phyloP scores from a whole-genome alignment of 2,797 vertebrate genomes.

The Chelonia mydas region DNA sequence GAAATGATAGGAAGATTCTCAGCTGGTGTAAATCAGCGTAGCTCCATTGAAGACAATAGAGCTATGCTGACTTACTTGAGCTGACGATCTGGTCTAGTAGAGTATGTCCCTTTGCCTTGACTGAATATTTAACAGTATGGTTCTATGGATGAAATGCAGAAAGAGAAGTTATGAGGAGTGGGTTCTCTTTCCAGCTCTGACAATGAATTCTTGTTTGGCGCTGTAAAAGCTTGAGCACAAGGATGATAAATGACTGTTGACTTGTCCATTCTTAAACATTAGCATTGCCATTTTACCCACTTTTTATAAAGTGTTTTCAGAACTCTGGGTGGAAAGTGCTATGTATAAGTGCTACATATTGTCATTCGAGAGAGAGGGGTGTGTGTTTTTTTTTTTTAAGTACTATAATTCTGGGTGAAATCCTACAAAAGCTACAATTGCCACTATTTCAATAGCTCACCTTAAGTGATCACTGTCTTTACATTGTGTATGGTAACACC shows the following conservation, averaged over 20 bases:
- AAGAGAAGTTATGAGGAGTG: not conserved
- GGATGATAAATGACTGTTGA: not conserved
- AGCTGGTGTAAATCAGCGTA: not conserved
- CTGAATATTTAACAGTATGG: not conserved
- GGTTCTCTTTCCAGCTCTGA: not conserved
- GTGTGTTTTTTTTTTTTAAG: fast-evolving
- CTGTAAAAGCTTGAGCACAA: not conserved
- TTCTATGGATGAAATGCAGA: not conserved
- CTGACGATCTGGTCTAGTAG: fast-evolving
- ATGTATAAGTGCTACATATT: not conserved
- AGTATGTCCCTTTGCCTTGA: not conserved
- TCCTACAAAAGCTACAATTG: no score
- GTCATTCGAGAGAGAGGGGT: not conserved
- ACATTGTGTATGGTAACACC: no score
- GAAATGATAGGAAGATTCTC: not conserved
- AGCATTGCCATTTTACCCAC: not conserved
- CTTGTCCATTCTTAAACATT: not conserved
- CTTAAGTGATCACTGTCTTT: no score
- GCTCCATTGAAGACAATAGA: not conserved
- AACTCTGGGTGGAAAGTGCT: not conserved
- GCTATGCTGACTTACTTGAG: not conserved
- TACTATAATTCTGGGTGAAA: fast-evolving
- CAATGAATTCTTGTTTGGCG: not conserved
- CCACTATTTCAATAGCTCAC: not conserved
- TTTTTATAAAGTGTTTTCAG: not conserved